Evolutionary conservation across 1,140 invertebrate species (phyloP).

Genomic region (Hyles euphorbiae): DNA sequence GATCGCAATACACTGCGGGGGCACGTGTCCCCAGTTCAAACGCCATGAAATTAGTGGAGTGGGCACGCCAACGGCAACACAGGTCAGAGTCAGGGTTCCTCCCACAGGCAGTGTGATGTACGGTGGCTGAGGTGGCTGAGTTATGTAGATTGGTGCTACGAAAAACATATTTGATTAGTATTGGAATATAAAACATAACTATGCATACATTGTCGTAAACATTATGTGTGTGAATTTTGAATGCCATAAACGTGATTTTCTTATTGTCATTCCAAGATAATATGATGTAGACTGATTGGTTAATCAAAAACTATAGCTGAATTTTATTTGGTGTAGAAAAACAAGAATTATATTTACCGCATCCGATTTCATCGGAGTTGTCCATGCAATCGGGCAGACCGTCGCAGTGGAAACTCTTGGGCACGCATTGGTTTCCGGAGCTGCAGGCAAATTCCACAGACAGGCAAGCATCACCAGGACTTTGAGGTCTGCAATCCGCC

Average conservation of each 20-base stretch:
- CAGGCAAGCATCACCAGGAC: constrained; percentile 82
- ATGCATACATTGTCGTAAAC: too few species aligned
- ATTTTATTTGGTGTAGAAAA: too few species aligned
- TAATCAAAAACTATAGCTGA: too few species aligned
- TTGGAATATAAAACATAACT: too few species aligned
- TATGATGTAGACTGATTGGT: too few species aligned
- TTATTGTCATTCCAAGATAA: too few species aligned
- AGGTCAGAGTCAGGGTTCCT: constrained; percentile 85
- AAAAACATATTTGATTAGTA: neutral
- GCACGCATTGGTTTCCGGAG: constrained; percentile 90
- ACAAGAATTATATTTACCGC: constrained; percentile 77
- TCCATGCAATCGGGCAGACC: constrained; percentile 90
- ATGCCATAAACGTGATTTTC: too few species aligned
- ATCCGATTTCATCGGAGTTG: constrained; percentile 93
- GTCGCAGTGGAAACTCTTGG: constrained; percentile 96
- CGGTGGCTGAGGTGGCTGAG: constrained; percentile 79
- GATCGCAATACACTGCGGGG: constrained; percentile 85
- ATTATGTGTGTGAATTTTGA: too few species aligned
- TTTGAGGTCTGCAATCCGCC: constrained; percentile 76
- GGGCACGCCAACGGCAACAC: constrained; percentile 92
- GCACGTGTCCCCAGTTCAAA: constrained; percentile 97
- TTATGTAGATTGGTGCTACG: constrained; percentile 50
- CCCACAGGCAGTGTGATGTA: constrained; percentile 83
- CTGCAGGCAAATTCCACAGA: constrained; percentile 90
- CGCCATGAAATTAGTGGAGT: constrained; percentile 95